These are phyloP conservation scores for Porites cylindrica DNA, from an alignment of 92 coral and sea anemone genomes.

Conservation along the genomic window DNA sequence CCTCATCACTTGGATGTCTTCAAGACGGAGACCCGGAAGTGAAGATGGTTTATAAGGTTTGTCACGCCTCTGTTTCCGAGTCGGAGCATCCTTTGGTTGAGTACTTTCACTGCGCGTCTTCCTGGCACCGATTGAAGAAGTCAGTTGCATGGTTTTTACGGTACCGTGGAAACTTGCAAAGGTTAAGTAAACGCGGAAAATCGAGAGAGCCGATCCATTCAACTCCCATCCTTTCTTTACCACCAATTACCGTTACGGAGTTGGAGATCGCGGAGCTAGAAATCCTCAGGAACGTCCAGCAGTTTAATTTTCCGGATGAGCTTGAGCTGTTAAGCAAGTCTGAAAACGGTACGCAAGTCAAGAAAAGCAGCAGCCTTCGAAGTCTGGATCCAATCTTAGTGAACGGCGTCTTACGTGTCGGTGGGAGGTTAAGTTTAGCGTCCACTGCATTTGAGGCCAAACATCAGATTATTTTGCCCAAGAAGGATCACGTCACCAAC, in stretches of 20 bases:
- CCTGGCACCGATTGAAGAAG: conserved; percentile 13
- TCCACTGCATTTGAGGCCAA: conserved; percentile 15
- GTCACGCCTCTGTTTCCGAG: neutral
- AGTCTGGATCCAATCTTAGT: conserved; percentile 32
- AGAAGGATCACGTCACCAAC: conserved; percentile 37
- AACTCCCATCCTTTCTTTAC: neutral
- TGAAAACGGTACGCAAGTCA: neutral
- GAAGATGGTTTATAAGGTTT: conserved; percentile 15
- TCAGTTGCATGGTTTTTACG: conserved; percentile 50
- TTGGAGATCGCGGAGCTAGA: conserved; percentile 32
- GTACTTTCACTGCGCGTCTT: conserved; percentile 6
- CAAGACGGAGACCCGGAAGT: conserved; percentile 40
- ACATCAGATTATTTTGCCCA: conserved; percentile 53
- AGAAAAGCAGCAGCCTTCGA: conserved; percentile 31
- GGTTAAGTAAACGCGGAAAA: neutral
- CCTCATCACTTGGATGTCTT: neutral
- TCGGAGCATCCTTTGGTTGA: conserved; percentile 4
- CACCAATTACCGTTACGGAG: neutral
- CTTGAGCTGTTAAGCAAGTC: neutral
- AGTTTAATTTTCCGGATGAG: conserved; percentile 31
- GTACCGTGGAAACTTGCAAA: neutral
- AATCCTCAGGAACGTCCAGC: conserved; percentile 34
- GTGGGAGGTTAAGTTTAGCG: conserved; percentile 43
- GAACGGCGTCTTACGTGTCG: conserved; percentile 48
- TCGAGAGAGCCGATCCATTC: neutral